phyloP scores from a whole-genome alignment of 2,888 invertebrate species.

The Frankliniella fusca region DNA sequence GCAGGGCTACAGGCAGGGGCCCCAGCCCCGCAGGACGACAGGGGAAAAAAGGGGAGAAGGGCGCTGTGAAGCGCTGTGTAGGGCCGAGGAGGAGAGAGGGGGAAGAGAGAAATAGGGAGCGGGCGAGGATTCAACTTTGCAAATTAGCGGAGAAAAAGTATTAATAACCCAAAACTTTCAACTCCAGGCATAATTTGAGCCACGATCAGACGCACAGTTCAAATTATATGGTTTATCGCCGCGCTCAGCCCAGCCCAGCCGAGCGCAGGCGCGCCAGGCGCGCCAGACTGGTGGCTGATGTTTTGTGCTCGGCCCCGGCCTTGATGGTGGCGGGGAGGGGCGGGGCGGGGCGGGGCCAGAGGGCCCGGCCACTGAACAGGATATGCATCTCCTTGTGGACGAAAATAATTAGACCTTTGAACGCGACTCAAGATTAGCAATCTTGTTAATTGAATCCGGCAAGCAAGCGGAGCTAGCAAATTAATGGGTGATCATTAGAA shows the following conservation, averaged over 20 bases:
- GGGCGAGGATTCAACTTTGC: neutral
- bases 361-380: neutral
- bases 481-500: constrained; percentile 10
- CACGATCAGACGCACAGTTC: constrained; percentile 13
- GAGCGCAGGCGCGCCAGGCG: too few relatives aligned
- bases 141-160: constrained; percentile 23
- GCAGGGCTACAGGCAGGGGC: too few relatives aligned
- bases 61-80: too few relatives aligned
- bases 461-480: neutral
- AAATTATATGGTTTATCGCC: constrained; percentile 21
- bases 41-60: too few relatives aligned
- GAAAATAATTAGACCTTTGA: constrained; percentile 18
- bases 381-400: neutral
- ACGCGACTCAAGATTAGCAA: neutral
- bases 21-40: too few relatives aligned
- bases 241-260: too few relatives aligned
- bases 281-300: neutral
- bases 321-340: neutral
- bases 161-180: constrained; percentile 16
- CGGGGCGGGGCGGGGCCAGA: neutral
- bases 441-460: constrained; percentile 3
- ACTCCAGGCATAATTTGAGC: constrained; percentile 16
- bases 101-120: neutral
- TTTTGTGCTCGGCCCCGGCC: neutral
- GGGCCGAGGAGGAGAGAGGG: neutral